Evolutionary conservation across 1,140 invertebrate genomes (phyloP).

Genomic region (Ceratina japonica): DNA sequence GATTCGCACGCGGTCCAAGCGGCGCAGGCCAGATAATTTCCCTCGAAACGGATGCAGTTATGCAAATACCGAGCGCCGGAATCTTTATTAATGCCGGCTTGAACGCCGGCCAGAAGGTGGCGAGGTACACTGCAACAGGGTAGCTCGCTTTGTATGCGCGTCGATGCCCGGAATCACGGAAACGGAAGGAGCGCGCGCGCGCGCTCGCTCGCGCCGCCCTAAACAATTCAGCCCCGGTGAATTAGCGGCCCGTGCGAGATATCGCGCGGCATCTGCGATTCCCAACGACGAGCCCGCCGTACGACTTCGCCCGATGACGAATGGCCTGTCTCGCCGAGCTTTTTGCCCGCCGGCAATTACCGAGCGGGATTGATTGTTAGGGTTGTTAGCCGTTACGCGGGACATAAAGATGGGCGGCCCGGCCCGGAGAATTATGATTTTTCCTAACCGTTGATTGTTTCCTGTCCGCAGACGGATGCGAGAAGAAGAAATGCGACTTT

Average conservation of each 20-base stretch:
- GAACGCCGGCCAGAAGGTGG: slow-evolving; percentile 44
- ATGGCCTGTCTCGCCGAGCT: slow-evolving; percentile 1
- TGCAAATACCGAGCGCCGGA: slow-evolving; percentile 57
- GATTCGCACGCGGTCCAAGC: neutral
- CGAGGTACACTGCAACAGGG: slow-evolving; percentile 22
- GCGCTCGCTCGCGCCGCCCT: neutral
- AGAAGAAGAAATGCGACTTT: slow-evolving; percentile 91
- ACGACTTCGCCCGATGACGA: slow-evolving; percentile 19
- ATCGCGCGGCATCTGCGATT: slow-evolving; percentile 16
- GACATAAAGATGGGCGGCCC: too few species aligned
- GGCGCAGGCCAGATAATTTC: slow-evolving; percentile 52
- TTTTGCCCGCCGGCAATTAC: slow-evolving; percentile 38
- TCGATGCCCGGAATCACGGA: slow-evolving; percentile 39
- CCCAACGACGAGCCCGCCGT: neutral
- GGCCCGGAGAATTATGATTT: neutral
- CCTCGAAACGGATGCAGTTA: slow-evolving; percentile 61
- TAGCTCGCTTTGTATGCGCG: slow-evolving; percentile 11
- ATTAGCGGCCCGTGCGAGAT: slow-evolving; percentile 5
- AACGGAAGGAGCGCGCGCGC: slow-evolving; percentile 30
- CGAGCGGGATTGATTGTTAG: slow-evolving; percentile 9
- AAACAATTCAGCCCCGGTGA: slow-evolving; percentile 40
- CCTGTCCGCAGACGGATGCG: slow-evolving; percentile 88
- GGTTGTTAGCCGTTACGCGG: neutral
- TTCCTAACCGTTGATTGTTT: neutral
- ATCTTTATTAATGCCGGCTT: slow-evolving; percentile 68